Evolutionary conservation across 2,797 vertebrate genomes (phyloP).

Genomic region (Pygocentrus nattereri): DNA sequence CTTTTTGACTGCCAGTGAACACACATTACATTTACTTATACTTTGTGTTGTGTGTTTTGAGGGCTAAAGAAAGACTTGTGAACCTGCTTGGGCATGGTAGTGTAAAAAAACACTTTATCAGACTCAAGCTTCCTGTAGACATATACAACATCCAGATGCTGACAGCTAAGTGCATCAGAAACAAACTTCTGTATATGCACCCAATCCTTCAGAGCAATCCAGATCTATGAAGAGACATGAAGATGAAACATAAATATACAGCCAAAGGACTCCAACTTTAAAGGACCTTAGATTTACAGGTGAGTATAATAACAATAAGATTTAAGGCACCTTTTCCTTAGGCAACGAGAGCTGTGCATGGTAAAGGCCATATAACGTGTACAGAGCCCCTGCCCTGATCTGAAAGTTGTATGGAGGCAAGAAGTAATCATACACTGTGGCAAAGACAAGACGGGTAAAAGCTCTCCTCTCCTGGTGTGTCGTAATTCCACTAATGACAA

Average conservation of each 20-base stretch:
- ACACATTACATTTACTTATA: too few species aligned
- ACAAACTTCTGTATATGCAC: conserved; percentile 44
- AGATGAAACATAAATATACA: background rate
- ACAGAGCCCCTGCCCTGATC: conserved; percentile 85
- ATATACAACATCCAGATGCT: conserved; percentile 60
- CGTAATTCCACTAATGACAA: conserved; percentile 77
- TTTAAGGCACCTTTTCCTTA: conserved; percentile 83
- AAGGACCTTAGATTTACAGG: background rate
- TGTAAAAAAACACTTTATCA: conserved; percentile 57
- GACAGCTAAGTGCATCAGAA: conserved; percentile 35
- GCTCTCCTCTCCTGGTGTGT: conserved; percentile 78
- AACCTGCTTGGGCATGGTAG: conserved; percentile 59
- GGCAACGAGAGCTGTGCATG: conserved; percentile 81
- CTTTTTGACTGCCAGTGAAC: background rate
- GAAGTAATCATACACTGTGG: conserved; percentile 79
- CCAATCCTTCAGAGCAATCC: conserved; percentile 73
- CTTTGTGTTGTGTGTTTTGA: too few species aligned
- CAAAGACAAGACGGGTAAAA: conserved; percentile 77
- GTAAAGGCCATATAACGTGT: conserved; percentile 86
- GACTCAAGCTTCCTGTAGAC: conserved; percentile 55
- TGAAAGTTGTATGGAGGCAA: conserved; percentile 86
- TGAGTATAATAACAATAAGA: background rate
- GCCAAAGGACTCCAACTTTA: background rate
- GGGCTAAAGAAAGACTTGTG: background rate
- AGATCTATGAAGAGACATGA: conserved; percentile 70